These are phyloP conservation scores for Diorhabda elongata DNA, from an alignment of 1,140 invertebrate genomes.

Conservation along the genomic window DNA sequence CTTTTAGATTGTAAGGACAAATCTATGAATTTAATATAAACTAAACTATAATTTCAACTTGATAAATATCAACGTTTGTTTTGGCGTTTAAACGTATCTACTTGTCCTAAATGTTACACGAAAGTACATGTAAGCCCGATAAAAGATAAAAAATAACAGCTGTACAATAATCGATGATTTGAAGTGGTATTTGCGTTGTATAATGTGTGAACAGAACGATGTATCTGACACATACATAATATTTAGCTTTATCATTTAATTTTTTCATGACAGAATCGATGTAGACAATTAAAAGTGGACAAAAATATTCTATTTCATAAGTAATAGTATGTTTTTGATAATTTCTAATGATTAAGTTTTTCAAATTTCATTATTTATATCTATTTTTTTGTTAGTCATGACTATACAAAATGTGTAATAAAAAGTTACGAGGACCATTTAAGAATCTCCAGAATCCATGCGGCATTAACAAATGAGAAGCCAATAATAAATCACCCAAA, in stretches of 20 bases:
- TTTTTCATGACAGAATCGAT: not conserved
- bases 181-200: not conserved
- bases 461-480: no score
- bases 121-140: not conserved
- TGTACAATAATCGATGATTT: not conserved
- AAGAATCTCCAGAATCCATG: no score
- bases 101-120: slow-evolving; percentile 2
- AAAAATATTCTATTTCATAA: no score
- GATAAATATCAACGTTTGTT: not conserved
- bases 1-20: no score
- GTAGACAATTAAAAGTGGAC: not conserved
- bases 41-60: not conserved
- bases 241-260: not conserved
- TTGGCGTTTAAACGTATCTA: not conserved
- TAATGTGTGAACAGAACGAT: not conserved
- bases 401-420: no score
- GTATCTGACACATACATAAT: not conserved
- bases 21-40: not conserved
- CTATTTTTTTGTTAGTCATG: no score
- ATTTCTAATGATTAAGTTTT: no score
- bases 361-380: no score
- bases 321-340: no score
- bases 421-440: no score
- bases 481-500: no score
- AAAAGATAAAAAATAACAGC: not conserved